phyloP scores from a whole-genome alignment of 2,113 vertebrate genomes.

The Mirounga angustirostris region DNA sequence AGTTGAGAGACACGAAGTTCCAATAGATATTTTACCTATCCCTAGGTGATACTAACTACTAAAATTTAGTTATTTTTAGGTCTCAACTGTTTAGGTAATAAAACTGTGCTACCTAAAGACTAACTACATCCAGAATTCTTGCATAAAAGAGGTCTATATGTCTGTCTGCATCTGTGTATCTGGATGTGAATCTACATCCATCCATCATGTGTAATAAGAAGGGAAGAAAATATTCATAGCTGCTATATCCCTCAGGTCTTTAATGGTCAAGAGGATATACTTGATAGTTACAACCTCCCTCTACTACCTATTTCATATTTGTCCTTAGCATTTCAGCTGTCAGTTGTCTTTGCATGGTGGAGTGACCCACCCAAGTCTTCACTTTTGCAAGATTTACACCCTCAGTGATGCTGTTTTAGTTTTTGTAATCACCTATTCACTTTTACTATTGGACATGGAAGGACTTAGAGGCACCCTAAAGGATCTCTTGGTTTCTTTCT shows the following conservation, averaged over 20 bases:
- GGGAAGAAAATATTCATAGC: neutral
- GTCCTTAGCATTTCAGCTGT: neutral
- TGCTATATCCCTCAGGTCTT: neutral
- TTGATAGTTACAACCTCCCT: neutral
- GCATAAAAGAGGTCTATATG: neutral
- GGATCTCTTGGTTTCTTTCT: neutral
- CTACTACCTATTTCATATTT: neutral
- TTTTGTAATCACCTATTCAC: neutral
- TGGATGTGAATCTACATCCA: neutral
- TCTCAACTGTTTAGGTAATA: neutral
- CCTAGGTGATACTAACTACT: neutral
- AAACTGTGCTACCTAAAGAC: neutral
- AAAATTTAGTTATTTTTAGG: conserved; percentile 13
- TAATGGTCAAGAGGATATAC: neutral
- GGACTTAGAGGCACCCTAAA: neutral
- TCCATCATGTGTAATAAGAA: neutral
- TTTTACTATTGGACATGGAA: neutral
- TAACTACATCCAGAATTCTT: neutral
- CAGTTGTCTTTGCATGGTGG: neutral
- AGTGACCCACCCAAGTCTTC: neutral
- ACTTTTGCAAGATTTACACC: neutral
- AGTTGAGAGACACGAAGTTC: neutral
- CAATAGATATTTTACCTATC: neutral
- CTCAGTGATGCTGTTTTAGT: neutral
- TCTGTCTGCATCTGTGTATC: neutral